These are phyloP conservation scores for Drosophila pruinosa DNA, from an alignment of 1,140 invertebrate species.

Conservation along the genomic window DNA sequence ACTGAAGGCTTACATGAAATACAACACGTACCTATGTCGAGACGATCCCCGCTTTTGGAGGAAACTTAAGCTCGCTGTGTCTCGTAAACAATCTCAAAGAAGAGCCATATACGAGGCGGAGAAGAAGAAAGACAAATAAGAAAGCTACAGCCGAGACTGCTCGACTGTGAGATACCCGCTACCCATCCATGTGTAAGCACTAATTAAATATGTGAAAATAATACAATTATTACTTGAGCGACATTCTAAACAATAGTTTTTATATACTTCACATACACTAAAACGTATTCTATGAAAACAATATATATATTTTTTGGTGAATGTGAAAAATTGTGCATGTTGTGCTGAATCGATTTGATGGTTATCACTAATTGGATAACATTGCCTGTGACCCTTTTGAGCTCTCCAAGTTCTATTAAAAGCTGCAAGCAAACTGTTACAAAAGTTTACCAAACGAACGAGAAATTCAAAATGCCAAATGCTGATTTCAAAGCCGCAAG, in stretches of 20 bases:
- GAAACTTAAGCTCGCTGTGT: not conserved
- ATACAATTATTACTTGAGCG: too few relatives aligned
- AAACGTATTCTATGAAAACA: too few relatives aligned
- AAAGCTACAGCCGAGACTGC: too few relatives aligned
- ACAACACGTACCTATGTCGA: not conserved
- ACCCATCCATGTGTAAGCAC: too few relatives aligned
- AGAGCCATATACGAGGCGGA: too few relatives aligned
- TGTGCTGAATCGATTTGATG: constrained; percentile 13
- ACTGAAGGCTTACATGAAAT: not conserved
- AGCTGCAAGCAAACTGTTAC: constrained; percentile 21
- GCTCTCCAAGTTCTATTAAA: constrained; percentile 11
- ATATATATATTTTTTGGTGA: too few relatives aligned
- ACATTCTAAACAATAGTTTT: too few relatives aligned
- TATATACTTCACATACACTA: too few relatives aligned
- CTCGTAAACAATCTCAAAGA: not conserved
- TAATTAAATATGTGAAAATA: too few relatives aligned
- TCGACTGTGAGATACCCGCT: too few relatives aligned
- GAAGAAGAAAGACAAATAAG: too few relatives aligned
- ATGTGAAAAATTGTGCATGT: too few relatives aligned
- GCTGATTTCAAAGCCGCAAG: constrained; percentile 54
- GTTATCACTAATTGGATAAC: constrained; percentile 74
- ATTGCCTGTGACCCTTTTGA: constrained; percentile 55
- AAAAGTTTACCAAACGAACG: constrained; percentile 37
- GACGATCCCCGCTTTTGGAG: not conserved
- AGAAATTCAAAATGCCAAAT: constrained; percentile 62